phyloP scores from a whole-genome alignment of 2,888 invertebrate species.

The Limnephilus auricula region DNA sequence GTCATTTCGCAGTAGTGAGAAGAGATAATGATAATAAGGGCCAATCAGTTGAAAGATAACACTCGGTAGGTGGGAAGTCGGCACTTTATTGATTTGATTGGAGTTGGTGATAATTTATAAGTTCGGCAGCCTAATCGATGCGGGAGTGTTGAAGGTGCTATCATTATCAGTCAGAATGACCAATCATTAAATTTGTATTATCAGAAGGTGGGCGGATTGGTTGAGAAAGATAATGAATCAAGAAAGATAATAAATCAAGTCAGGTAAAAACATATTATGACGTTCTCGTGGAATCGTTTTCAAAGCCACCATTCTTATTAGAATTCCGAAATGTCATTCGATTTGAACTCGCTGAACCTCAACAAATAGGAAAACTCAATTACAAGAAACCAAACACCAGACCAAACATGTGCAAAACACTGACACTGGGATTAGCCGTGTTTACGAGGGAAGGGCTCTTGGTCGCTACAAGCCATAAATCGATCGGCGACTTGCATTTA shows the following conservation, averaged over 20 bases:
- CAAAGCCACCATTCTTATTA: too few relatives aligned
- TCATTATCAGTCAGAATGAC: neutral
- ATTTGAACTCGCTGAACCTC: neutral
- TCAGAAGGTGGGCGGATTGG: neutral
- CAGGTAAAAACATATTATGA: too few relatives aligned
- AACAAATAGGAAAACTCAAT: neutral
- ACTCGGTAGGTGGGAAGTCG: neutral
- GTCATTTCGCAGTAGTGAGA: neutral
- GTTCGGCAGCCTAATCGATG: neutral
- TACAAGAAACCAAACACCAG: neutral
- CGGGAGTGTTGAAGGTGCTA: neutral
- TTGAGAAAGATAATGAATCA: neutral
- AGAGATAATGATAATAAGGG: neutral
- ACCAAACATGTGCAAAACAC: neutral
- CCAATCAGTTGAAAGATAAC: neutral
- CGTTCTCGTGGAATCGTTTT: too few relatives aligned
- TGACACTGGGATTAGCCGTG: neutral
- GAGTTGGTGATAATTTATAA: neutral
- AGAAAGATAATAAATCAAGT: neutral
- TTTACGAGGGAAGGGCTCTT: neutral
- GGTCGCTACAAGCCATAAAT: neutral
- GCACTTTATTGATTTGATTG: neutral
- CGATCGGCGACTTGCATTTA: slow-evolving; percentile 17
- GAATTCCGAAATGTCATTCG: neutral
- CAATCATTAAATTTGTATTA: neutral